phyloP scores from a whole-genome alignment of 2,888 invertebrate genomes.

The Synanthedon andrenaeformis region DNA sequence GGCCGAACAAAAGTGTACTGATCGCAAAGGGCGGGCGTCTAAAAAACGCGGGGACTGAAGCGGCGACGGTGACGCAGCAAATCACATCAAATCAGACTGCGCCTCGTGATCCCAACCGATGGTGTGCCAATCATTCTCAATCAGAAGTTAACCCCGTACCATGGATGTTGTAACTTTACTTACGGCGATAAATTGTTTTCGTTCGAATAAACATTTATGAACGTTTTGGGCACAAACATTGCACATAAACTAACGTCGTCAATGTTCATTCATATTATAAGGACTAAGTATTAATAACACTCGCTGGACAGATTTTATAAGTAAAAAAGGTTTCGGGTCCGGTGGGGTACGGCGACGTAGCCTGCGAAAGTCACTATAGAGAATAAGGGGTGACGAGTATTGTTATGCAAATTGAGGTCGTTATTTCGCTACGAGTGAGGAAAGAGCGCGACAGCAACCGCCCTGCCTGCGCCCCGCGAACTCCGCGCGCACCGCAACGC shows the following conservation, averaged over 20 bases:
- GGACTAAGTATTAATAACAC: constrained; percentile 20
- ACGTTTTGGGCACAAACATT: background rate
- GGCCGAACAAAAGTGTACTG: constrained; percentile 9
- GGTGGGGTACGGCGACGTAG: constrained; percentile 47
- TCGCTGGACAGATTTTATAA: constrained; percentile 37
- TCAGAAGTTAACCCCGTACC: constrained; percentile 27
- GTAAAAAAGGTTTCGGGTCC: constrained; percentile 55
- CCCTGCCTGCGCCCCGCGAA: constrained; percentile 32
- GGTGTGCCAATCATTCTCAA: constrained; percentile 26
- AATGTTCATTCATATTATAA: background rate
- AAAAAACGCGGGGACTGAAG: background rate
- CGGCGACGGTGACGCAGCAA: constrained; percentile 12
- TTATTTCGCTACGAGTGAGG: constrained; percentile 69
- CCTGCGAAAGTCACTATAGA: constrained; percentile 62
- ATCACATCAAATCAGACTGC: background rate
- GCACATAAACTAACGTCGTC: background rate
- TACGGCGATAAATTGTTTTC: constrained; percentile 9
- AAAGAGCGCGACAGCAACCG: constrained; percentile 62
- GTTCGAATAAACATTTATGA: constrained; percentile 3
- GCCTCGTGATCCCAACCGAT: background rate
- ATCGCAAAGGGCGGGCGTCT: too few species aligned
- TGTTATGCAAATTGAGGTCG: constrained; percentile 71
- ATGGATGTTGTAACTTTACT: constrained; percentile 4
- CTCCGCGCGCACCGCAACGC: constrained; percentile 44
- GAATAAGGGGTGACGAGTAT: constrained; percentile 68